A percentile compares a stretch with the other conserved stretches of the same genome.
phyloP scores from a whole-genome alignment of 2,113 vertebrate species.

The Mobula birostris region DNA sequence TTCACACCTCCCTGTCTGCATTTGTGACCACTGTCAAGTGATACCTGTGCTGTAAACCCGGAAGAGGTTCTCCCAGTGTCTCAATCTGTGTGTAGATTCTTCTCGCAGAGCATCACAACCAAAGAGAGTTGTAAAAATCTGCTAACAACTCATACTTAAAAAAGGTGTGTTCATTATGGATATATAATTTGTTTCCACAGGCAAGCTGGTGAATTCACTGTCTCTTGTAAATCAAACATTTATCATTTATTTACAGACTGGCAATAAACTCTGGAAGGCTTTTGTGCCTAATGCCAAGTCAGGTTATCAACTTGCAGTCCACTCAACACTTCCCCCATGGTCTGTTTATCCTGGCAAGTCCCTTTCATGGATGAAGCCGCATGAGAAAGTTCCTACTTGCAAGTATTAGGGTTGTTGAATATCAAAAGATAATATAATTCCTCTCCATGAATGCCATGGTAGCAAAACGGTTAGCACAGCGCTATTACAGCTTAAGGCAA shows the following conservation, averaged over 20 bases:
- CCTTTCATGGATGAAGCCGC: neutral
- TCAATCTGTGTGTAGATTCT: neutral
- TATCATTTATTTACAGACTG: neutral
- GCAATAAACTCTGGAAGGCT: neutral
- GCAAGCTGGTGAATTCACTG: neutral
- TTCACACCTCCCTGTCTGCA: neutral
- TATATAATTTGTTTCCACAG: neutral
- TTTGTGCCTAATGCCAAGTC: neutral
- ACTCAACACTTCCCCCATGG: neutral
- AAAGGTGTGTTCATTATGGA: neutral
- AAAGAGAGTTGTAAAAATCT: neutral
- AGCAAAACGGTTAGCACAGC: too few relatives aligned
- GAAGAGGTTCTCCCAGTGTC: neutral
- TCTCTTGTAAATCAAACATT: neutral
- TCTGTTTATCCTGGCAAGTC: neutral
- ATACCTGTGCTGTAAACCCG: neutral
- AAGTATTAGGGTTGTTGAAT: neutral
- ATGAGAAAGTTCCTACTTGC: neutral
- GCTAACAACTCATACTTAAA: neutral
- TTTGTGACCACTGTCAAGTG: neutral
- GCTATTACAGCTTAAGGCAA: too few relatives aligned
- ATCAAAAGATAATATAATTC: neutral
- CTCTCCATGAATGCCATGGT: neutral
- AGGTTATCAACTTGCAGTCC: neutral
- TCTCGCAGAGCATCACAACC: neutral